Evolutionary conservation across 2,113 vertebrate genomes (phyloP).

Genomic region (Ceyx melanurus): DNA sequence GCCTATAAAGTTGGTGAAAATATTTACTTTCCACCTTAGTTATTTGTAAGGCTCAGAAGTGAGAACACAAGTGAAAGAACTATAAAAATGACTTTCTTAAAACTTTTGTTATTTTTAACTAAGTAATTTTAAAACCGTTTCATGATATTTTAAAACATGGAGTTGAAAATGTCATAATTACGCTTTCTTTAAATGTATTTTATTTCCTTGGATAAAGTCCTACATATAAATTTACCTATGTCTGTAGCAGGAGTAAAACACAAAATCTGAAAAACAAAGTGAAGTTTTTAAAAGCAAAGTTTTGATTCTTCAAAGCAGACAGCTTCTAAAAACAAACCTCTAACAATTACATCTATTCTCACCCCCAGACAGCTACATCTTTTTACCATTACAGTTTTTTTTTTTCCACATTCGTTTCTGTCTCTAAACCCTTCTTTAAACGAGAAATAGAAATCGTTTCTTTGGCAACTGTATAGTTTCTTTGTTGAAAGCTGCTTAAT

Average conservation of each 20-base stretch:
- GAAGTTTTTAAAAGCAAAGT: not conserved
- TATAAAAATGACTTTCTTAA: not conserved
- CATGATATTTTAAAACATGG: not conserved
- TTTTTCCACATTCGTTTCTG: slow-evolving; percentile 10
- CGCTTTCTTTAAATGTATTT: not conserved
- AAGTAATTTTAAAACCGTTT: not conserved
- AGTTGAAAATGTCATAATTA: not conserved
- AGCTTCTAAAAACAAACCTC: not conserved
- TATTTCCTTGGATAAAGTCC: not conserved
- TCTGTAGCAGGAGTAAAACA: not conserved
- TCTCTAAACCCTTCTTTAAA: slow-evolving; percentile 37
- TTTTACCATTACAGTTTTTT: slow-evolving; percentile 12
- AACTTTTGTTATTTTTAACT: not conserved
- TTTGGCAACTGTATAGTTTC: slow-evolving; percentile 27
- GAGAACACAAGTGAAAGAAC: not conserved
- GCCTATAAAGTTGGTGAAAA: not conserved
- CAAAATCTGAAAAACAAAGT: not conserved
- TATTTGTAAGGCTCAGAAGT: not conserved
- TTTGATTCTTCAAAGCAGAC: not conserved
- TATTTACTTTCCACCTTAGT: not conserved
- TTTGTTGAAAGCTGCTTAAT: slow-evolving; percentile 31
- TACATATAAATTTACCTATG: not conserved
- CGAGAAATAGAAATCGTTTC: slow-evolving; percentile 45
- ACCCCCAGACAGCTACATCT: slow-evolving; percentile 6
- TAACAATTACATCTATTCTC: not conserved